Conservation (phyloP, 2,797 vertebrate genomes). For the Phaenicophaeus curvirostris region DNA sequence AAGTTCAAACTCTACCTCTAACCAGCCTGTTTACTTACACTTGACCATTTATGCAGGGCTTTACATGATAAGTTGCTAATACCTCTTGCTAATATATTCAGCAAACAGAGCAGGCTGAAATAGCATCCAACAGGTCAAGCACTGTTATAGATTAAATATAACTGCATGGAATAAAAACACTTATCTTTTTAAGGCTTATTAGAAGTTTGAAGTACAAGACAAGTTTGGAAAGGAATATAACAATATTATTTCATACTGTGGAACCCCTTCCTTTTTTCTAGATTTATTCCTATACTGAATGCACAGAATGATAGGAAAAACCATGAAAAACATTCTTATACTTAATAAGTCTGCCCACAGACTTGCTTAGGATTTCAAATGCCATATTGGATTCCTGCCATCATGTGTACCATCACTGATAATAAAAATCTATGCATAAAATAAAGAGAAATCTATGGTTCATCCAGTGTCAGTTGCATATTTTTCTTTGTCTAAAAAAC, state of each 20-base stretch:
- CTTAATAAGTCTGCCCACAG: not conserved
- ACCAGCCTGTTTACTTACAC: not conserved
- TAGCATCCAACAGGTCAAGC: not conserved
- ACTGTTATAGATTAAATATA: not conserved
- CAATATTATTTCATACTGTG: not conserved
- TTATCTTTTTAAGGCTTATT: not conserved
- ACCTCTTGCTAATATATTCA: not conserved
- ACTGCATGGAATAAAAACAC: not conserved
- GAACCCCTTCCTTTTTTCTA: not conserved
- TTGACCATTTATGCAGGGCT: not conserved
- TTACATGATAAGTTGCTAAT: not conserved
- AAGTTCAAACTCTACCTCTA: not conserved
- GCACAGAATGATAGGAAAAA: not conserved
- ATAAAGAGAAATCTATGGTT: not conserved
- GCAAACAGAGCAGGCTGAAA: not conserved
- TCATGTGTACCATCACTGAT: not conserved
- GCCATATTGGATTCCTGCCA: conserved; percentile 41
- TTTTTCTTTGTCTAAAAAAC: not conserved
- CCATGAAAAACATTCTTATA: not conserved
- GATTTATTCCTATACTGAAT: not conserved
- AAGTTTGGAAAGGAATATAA: not conserved
- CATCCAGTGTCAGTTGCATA: not conserved
- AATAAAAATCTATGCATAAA: conserved; percentile 27
- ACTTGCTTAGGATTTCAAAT: conserved; percentile 14
- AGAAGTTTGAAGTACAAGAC: not conserved